Evolutionary conservation across 2,797 vertebrate genomes (phyloP).

Genomic region (Ciconia nigra): DNA sequence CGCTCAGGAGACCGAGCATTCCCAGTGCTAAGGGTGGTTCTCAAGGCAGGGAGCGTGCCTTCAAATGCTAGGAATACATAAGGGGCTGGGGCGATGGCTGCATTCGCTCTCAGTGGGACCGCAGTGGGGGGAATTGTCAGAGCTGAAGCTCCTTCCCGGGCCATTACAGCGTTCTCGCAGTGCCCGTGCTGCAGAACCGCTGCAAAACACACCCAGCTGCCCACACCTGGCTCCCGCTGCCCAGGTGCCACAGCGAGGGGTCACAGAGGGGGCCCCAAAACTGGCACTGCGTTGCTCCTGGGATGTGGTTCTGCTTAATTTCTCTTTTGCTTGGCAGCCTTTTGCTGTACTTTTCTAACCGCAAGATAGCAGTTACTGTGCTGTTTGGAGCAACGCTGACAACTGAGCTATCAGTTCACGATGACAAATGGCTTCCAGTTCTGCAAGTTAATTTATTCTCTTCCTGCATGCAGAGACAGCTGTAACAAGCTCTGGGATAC

Average conservation of each 20-base stretch:
- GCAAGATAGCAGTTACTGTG: not conserved
- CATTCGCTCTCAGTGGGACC: not conserved
- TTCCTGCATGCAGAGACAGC: not conserved
- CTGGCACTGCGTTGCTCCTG: not conserved
- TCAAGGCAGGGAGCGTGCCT: not conserved
- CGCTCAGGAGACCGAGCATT: accelerated
- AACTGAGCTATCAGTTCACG: accelerated
- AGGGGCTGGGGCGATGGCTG: not conserved
- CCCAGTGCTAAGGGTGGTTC: not conserved
- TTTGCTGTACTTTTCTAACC: not conserved
- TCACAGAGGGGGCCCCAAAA: not conserved
- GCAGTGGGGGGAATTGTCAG: not conserved
- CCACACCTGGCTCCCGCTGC: not conserved
- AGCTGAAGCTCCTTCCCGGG: not conserved
- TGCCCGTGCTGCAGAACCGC: not conserved
- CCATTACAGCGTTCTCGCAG: accelerated
- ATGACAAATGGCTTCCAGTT: not conserved
- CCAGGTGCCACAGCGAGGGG: not conserved
- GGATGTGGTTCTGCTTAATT: not conserved
- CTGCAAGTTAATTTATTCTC: not conserved
- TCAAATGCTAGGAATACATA: accelerated
- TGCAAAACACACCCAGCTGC: not conserved
- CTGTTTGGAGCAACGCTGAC: not conserved
- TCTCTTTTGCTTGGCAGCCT: not conserved
- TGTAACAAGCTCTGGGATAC: not conserved